These are phyloP conservation scores for Platysteira castanea DNA, from an alignment of 2,113 vertebrate species.

Conservation along the genomic window DNA sequence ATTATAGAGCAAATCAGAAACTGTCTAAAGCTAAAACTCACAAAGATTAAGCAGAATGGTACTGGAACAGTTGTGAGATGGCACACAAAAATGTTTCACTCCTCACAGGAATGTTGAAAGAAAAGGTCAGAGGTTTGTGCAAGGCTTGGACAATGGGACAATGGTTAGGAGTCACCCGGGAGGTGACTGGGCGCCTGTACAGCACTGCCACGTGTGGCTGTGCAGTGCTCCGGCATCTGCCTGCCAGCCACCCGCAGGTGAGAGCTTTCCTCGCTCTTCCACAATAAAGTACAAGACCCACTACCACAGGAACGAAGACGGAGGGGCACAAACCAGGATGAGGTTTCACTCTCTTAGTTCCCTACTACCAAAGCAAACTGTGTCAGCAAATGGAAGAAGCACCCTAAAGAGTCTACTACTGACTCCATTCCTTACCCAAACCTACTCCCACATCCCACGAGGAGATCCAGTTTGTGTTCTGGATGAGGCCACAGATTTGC, in stretches of 20 bases:
- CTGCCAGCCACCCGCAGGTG: neutral
- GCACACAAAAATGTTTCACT: neutral
- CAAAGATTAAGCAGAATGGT: neutral
- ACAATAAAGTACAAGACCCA: neutral
- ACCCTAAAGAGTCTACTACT: neutral
- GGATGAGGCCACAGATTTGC: neutral
- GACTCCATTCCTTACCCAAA: neutral
- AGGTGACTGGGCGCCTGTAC: neutral
- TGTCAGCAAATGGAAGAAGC: neutral
- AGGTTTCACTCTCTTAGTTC: neutral
- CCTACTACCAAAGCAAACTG: neutral
- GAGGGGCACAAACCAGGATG: neutral
- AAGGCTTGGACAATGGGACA: neutral
- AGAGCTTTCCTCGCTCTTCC: neutral
- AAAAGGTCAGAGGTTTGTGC: neutral
- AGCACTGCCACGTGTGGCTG: neutral
- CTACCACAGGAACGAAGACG: rapidly evolving
- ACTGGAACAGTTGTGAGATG: neutral
- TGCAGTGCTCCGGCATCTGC: neutral
- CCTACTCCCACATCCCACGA: neutral
- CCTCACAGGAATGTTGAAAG: neutral
- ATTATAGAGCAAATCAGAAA: neutral
- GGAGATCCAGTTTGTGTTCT: neutral
- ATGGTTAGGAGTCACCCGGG: neutral
- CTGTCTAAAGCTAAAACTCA: neutral